Conservation (phyloP, 35 echinoderm and acorn worm genomes). For the Hemicentrotus pulcherrimus region DNA sequence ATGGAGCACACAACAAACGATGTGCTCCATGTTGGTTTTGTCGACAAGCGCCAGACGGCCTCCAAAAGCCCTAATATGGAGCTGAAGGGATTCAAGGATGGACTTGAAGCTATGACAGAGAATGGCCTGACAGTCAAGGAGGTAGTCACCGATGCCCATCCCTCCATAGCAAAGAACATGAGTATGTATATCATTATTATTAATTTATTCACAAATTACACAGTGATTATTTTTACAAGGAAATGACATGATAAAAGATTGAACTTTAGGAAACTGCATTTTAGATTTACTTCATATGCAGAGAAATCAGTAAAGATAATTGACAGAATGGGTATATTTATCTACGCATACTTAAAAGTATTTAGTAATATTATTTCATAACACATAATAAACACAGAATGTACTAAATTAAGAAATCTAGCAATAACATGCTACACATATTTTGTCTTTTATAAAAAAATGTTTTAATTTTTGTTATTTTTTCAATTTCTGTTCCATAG, state of each 20-base stretch:
- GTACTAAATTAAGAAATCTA: not conserved
- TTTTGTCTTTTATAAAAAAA: too few relatives aligned
- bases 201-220: not conserved
- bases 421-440: not conserved
- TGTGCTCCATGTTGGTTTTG: conserved; percentile 41
- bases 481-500: too few relatives aligned
- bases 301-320: too few relatives aligned
- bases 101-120: not conserved
- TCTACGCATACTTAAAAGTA: too few relatives aligned
- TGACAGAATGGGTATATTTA: too few relatives aligned
- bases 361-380: too few relatives aligned
- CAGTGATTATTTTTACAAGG: not conserved
- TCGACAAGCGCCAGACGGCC: conserved; percentile 49
- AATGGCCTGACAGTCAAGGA: conserved; percentile 39
- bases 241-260: too few relatives aligned
- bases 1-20: conserved; percentile 51
- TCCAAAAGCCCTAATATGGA: conserved; percentile 61
- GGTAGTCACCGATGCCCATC: conserved; percentile 65
- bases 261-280: too few relatives aligned
- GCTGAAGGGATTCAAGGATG: conserved; percentile 8
- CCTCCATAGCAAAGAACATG: conserved; percentile 46
- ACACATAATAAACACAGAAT: too few relatives aligned
- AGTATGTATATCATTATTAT: conserved; percentile 25
- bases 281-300: too few relatives aligned
- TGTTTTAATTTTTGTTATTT: too few relatives aligned